A percentile compares a stretch with the other conserved stretches of the same genome.
These are phyloP conservation scores for Neopipo cinnamomea DNA, from an alignment of 2,113 vertebrate genomes.

Conservation along the genomic window DNA sequence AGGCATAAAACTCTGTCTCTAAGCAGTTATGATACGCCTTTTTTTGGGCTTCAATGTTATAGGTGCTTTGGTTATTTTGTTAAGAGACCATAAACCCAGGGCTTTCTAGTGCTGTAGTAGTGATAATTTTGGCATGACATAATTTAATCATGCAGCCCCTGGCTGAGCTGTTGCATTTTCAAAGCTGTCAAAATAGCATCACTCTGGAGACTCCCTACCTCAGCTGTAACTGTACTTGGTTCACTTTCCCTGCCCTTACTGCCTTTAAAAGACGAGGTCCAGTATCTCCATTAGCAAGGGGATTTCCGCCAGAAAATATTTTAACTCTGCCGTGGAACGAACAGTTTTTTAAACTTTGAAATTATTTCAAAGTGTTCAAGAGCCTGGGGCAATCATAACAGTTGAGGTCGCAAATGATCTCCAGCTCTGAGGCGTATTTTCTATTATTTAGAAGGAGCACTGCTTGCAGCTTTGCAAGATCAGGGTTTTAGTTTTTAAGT, in stretches of 20 bases:
- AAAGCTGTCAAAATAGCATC: background rate
- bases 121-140: background rate
- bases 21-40: no score
- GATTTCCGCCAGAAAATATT: background rate
- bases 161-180: background rate
- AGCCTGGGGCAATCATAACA: background rate
- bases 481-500: background rate
- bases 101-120: background rate
- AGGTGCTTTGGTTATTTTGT: background rate
- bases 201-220: background rate
- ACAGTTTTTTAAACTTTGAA: background rate
- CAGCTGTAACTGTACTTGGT: background rate
- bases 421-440: background rate
- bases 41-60: no score
- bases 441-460: background rate
- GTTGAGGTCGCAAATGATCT: background rate
- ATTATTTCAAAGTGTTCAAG: background rate
- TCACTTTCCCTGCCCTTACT: background rate
- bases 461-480: background rate
- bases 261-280: background rate
- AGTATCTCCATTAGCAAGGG: background rate
- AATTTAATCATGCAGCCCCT: background rate
- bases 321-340: background rate
- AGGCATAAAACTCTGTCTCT: no score
- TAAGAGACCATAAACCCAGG: no score